Percentiles rank a stretch among this genome's conserved stretches.
Evolutionary conservation across 2,113 vertebrate species (phyloP).

Genomic region (Atlantisia rogersi): DNA sequence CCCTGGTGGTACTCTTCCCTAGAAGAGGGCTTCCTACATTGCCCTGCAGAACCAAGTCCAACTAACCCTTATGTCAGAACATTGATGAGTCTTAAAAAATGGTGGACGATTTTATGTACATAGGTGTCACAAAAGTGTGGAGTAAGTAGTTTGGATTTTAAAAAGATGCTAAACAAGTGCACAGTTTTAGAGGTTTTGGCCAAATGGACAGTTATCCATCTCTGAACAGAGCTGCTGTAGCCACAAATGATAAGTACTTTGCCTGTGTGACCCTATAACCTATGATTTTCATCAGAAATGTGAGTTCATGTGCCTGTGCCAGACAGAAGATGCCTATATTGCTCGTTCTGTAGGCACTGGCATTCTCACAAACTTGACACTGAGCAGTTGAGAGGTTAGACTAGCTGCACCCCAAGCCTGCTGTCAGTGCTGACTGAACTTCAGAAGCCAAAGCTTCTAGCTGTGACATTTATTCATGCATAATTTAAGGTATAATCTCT

Average conservation of each 20-base stretch:
- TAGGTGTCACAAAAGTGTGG: not conserved
- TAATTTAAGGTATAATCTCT: not conserved
- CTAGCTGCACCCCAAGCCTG: not conserved
- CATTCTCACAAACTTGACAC: not conserved
- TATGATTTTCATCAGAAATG: not conserved
- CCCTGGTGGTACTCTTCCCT: not conserved
- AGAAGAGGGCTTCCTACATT: not conserved
- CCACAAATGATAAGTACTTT: not conserved
- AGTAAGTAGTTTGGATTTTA: not conserved
- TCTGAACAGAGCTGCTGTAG: not conserved
- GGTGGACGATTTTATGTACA: accelerated
- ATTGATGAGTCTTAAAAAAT: not conserved
- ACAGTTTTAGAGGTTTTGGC: not conserved
- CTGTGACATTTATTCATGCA: not conserved
- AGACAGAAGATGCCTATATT: not conserved
- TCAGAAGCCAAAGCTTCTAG: not conserved
- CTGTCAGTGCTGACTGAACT: not conserved
- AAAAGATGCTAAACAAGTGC: not conserved
- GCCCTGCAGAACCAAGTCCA: not conserved
- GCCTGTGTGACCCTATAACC: not conserved
- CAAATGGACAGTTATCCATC: not conserved
- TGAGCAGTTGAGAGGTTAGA: not conserved
- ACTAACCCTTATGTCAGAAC: not conserved
- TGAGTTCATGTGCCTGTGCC: not conserved
- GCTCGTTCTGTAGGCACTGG: not conserved